phyloP scores from a whole-genome alignment of 2,797 vertebrate genomes.

The Monodelphis domestica region DNA sequence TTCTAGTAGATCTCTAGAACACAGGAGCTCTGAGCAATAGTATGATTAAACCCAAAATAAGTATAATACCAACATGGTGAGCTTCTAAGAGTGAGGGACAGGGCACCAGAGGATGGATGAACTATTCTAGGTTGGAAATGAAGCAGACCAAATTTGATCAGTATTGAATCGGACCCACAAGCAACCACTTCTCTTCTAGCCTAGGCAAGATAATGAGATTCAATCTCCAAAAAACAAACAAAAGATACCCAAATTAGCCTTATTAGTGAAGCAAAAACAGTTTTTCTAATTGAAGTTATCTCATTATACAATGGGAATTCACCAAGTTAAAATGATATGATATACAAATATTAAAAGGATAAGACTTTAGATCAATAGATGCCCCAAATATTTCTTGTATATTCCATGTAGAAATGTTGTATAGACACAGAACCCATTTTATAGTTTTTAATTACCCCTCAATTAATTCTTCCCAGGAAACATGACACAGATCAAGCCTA shows the following conservation, averaged over 20 bases:
- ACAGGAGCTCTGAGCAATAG: neutral
- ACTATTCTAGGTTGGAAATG: neutral
- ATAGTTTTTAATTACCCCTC: neutral
- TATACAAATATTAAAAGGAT: neutral
- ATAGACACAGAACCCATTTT: neutral
- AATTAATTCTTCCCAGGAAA: neutral
- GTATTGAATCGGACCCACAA: neutral
- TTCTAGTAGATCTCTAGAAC: neutral
- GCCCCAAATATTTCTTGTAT: fast-evolving
- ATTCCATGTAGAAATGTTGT: neutral
- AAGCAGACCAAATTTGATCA: neutral
- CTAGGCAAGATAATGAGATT: neutral
- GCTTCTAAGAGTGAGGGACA: neutral
- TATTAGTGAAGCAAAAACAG: neutral
- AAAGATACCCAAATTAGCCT: neutral
- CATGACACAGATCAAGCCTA: neutral
- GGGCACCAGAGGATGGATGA: neutral
- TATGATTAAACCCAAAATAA: neutral
- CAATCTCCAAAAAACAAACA: neutral
- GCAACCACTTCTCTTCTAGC: neutral
- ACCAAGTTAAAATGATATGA: neutral
- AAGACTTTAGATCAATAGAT: neutral
- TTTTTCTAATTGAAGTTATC: neutral
- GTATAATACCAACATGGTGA: neutral
- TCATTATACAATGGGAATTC: neutral